phyloP scores from a whole-genome alignment of 2,113 vertebrate genomes.

The Scomber colias region DNA sequence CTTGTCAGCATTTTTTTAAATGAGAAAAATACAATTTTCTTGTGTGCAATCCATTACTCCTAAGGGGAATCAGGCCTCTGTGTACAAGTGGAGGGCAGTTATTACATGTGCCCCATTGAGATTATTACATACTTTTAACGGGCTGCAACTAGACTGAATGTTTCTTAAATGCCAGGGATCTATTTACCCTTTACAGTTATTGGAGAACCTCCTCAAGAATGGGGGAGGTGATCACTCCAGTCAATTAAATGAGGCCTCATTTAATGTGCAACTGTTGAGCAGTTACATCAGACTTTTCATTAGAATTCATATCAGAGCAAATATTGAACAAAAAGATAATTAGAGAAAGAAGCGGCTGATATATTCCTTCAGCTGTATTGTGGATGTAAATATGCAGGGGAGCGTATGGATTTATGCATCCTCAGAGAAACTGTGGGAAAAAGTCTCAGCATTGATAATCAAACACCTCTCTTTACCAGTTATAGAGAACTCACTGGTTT shows the following conservation, averaged over 20 bases:
- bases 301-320: constrained; percentile 8
- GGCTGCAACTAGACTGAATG: constrained; percentile 14
- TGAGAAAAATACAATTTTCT: neutral
- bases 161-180: constrained; percentile 58
- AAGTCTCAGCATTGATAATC: neutral
- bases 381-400: neutral
- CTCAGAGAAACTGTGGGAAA: neutral
- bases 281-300: constrained; percentile 2
- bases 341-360: neutral
- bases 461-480: neutral
- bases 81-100: too few relatives aligned
- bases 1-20: neutral
- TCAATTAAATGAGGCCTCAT: constrained; percentile 15
- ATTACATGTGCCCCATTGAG: too few relatives aligned
- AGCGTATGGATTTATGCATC: neutral
- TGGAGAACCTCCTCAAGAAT: neutral
- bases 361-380: too few relatives aligned
- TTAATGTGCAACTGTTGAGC: constrained; percentile 21
- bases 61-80: neutral
- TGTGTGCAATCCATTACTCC: constrained; percentile 3
- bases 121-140: too few relatives aligned
- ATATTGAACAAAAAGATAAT: neutral
- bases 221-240: constrained; percentile 10
- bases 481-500: neutral
- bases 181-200: constrained; percentile 35